Percentiles rank a stretch among this genome's conserved stretches.
phyloP scores from a whole-genome alignment of 2,797 vertebrate species.

The Hipposideros larvatus region DNA sequence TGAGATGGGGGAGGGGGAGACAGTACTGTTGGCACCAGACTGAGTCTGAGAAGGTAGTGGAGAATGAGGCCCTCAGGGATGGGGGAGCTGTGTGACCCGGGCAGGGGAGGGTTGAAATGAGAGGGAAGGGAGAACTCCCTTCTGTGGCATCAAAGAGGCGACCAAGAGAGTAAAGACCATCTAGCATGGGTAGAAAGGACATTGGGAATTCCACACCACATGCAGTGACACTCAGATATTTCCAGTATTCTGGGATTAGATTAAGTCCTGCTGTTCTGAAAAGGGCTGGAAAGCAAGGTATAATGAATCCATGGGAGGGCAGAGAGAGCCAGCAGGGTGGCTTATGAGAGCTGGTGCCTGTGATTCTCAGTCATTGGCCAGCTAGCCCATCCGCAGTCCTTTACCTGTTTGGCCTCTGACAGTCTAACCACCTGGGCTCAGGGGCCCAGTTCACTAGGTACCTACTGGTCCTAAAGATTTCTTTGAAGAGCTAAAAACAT shows the following conservation, averaged over 20 bases:
- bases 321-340: neutral
- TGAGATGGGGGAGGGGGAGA: neutral
- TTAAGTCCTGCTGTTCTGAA: neutral
- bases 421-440: neutral
- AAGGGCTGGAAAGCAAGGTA: neutral
- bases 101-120: neutral
- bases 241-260: neutral
- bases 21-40: neutral
- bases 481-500: neutral
- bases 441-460: neutral
- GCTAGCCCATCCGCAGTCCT: neutral
- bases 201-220: neutral
- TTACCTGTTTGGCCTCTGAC: neutral
- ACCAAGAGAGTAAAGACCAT: neutral
- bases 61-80: neutral
- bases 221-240: neutral
- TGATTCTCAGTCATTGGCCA: neutral
- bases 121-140: neutral
- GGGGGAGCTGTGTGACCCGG: neutral
- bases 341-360: neutral
- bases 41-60: neutral
- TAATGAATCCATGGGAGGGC: neutral
- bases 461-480: neutral
- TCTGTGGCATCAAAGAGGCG: neutral
- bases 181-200: neutral